Percentiles rank a stretch among this genome's conserved stretches.
phyloP scores from a whole-genome alignment of 2,113 vertebrate species.

The Chaetodon auriga region DNA sequence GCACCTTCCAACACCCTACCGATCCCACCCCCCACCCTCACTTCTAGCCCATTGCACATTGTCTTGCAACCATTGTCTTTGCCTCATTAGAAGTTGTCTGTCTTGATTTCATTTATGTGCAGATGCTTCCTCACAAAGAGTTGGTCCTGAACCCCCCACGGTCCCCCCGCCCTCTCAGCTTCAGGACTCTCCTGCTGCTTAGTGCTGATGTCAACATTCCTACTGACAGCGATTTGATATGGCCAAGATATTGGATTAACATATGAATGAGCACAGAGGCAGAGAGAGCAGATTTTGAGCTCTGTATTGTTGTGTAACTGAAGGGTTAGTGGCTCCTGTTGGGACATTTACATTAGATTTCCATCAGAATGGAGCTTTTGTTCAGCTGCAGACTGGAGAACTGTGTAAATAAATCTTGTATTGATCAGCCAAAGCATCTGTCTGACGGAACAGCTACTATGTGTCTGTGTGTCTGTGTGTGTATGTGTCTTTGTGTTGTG shows the following conservation, averaged over 20 bases:
- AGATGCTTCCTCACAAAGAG: constrained; percentile 49
- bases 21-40: background rate
- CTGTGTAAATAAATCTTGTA: constrained; percentile 29
- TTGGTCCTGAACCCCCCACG: background rate
- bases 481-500: too few relatives aligned
- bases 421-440: constrained; percentile 54
- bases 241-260: constrained; percentile 60
- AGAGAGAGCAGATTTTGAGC: constrained; percentile 27
- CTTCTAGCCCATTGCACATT: too few relatives aligned
- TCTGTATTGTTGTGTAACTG: constrained; percentile 58
- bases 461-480: background rate
- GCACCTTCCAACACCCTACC: constrained; percentile 2
- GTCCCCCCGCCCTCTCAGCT: background rate
- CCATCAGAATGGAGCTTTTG: constrained; percentile 69
- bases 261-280: constrained; percentile 63
- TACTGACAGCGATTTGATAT: constrained; percentile 58
- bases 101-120: constrained; percentile 35
- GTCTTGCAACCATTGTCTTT: constrained; percentile 31
- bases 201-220: constrained; percentile 60
- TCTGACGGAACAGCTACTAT: background rate
- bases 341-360: constrained; percentile 72
- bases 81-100: constrained; percentile 55
- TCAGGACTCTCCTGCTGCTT: constrained; percentile 26
- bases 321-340: constrained; percentile 50
- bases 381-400: constrained; percentile 14